These are phyloP conservation scores for Clivina fossor DNA, from an alignment of 2,888 invertebrate genomes.

Conservation along the genomic window DNA sequence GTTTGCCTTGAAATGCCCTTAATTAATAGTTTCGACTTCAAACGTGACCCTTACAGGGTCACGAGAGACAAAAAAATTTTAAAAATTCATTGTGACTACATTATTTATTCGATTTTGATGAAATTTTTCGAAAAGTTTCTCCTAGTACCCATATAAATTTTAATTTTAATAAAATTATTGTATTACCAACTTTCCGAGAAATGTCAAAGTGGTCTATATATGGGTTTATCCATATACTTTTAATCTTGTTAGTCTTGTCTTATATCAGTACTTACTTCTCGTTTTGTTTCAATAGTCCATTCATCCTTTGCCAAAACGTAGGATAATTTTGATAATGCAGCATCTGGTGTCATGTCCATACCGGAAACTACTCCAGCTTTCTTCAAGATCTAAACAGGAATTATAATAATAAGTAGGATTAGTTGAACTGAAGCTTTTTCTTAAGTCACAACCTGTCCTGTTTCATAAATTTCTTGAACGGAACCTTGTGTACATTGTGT, in stretches of 20 bases:
- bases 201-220: no score
- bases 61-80: no score
- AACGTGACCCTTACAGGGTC: no score
- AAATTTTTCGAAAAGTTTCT: no score
- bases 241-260: no score
- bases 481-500: conserved; percentile 87
- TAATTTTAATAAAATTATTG: no score
- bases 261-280: conserved; percentile 57
- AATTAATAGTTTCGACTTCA: no score
- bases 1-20: no score
- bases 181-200: no score
- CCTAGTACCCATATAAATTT: not conserved
- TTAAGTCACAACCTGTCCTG: conserved; percentile 66
- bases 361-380: conserved; percentile 77
- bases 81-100: no score
- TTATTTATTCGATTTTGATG: no score
- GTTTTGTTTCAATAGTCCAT: conserved; percentile 65
- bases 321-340: conserved; percentile 86
- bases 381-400: conserved; percentile 56
- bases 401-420: conserved; percentile 47
- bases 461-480: conserved; percentile 78
- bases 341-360: conserved; percentile 90
- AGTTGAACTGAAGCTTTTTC: conserved; percentile 50
- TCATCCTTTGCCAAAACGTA: conserved; percentile 83
- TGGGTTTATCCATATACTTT: no score